Evolutionary conservation across 2,797 vertebrate species (phyloP), one percentile per base, ranked within the genome.

Genomic region (Pteropus rufus): DNA sequence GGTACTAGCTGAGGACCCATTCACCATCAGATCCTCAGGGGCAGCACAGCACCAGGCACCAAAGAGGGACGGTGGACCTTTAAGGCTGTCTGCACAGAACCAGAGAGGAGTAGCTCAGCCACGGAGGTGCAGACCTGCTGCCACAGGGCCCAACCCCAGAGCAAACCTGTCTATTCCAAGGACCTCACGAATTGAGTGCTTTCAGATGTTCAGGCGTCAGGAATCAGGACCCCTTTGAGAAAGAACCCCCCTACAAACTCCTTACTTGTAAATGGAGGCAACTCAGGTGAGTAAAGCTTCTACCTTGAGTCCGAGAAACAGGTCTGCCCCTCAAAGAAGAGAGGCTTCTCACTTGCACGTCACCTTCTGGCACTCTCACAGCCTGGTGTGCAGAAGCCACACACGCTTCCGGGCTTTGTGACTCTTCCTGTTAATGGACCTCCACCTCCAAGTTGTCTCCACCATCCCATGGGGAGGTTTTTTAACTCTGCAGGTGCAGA

Each of bases 221-320:
- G 3, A 39, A 46, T 64, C 44, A 58, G 70, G 70, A 65, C 14
- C 14, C 4, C 46, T 24, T 8, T 26, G 64, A 56, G 64, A 72
- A 76, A 26, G 46, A 77, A 49, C 65, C 36, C 60, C 69, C 24
- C 36, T 36, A 36, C 3, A 52, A 31, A 70, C 31, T 49, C 72
- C 65, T 82, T 39, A 58, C n/a, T 34, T 88, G 62, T 26, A 77
- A 76, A 77, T n/a, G 41, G 83, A 82, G 16, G 52, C 16, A 82
- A 54, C 29, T 79, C 29, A 73, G 29, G 29, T 89, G 60, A 80
- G 15, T n/a, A 39, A 60, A 26, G 7, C 21, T 72, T 58, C 19
- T 3, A 31, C 24, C 9, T 31, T 2, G 10, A 77, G 73, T 58
- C 58, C 49, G 54, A 94, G 69, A 92, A 83, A 34, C 41, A 69